Percentiles rank a stretch among this genome's conserved stretches.
phyloP scores from a whole-genome alignment of 2,113 vertebrate species.

The Petroica traversi region DNA sequence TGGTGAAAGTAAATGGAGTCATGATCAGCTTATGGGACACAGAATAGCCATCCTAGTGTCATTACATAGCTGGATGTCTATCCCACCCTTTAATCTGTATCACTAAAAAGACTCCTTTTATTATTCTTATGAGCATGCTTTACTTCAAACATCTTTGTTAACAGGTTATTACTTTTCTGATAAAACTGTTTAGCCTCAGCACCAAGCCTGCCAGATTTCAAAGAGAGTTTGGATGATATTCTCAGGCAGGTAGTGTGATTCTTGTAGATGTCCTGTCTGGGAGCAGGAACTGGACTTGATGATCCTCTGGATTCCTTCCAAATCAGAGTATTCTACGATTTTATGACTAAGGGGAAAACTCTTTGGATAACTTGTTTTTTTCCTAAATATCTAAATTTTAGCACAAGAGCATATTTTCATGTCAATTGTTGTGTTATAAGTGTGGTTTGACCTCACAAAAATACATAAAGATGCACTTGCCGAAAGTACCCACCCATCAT shows the following conservation, averaged over 20 bases:
- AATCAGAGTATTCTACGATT: background rate
- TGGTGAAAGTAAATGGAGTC: background rate
- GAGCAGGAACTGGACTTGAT: fast-evolving
- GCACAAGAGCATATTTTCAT: background rate
- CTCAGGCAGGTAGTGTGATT: background rate
- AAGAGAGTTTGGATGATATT: background rate
- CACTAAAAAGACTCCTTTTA: background rate
- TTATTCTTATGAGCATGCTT: background rate
- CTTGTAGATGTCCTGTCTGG: too few species aligned
- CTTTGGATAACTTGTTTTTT: background rate
- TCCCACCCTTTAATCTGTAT: background rate
- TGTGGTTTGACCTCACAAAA: background rate
- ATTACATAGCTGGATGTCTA: background rate
- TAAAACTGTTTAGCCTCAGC: background rate
- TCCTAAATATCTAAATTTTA: background rate
- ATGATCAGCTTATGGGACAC: background rate
- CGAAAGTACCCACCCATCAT: background rate
- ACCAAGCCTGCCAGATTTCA: background rate
- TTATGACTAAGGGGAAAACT: background rate
- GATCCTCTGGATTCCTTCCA: background rate
- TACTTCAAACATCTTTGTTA: background rate
- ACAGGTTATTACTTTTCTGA: background rate
- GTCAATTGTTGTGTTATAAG: background rate
- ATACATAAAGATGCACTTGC: background rate
- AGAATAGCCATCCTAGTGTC: background rate